These are phyloP conservation scores for Lepidocyrtinus sp. DNA, from an alignment of 2,888 invertebrate species.

Conservation along the genomic window DNA sequence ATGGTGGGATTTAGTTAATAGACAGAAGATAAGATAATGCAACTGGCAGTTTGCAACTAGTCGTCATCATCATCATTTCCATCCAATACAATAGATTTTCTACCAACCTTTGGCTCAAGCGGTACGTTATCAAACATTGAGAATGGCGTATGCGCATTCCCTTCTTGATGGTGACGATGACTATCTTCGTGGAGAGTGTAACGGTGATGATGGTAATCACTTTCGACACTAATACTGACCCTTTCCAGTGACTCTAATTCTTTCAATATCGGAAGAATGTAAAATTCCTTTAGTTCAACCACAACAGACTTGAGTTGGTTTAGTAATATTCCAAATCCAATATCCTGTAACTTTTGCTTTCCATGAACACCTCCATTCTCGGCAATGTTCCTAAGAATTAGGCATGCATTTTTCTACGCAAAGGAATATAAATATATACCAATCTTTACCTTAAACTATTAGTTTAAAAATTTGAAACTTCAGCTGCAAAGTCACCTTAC, in stretches of 20 bases:
- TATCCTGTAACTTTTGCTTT: slow-evolving; percentile 35
- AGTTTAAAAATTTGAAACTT: no score
- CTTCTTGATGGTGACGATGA: background rate
- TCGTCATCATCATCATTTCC: slow-evolving; percentile 19
- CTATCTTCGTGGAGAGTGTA: background rate
- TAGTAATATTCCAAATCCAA: slow-evolving; percentile 35
- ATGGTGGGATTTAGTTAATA: no score
- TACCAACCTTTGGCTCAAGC: slow-evolving; percentile 10
- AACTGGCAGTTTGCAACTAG: no score
- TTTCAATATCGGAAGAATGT: slow-evolving; percentile 59
- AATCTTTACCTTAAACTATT: no score
- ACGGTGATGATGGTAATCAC: background rate
- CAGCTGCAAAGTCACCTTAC: no score
- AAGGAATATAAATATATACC: no score
- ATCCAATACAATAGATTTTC: slow-evolving; percentile 42
- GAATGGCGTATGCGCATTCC: background rate
- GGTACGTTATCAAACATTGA: slow-evolving; percentile 5
- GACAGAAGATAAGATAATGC: no score
- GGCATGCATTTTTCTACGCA: slow-evolving; percentile 63
- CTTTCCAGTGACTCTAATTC: slow-evolving; percentile 32
- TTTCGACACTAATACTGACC: no score
- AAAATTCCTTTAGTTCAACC: slow-evolving; percentile 57
- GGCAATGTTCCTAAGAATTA: slow-evolving; percentile 60
- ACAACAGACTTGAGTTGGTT: slow-evolving; percentile 32
- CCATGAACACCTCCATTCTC: slow-evolving; percentile 57